Evolutionary conservation across 2,888 invertebrate genomes (phyloP).

Genomic region (Melikaiella ostensackeni): DNA sequence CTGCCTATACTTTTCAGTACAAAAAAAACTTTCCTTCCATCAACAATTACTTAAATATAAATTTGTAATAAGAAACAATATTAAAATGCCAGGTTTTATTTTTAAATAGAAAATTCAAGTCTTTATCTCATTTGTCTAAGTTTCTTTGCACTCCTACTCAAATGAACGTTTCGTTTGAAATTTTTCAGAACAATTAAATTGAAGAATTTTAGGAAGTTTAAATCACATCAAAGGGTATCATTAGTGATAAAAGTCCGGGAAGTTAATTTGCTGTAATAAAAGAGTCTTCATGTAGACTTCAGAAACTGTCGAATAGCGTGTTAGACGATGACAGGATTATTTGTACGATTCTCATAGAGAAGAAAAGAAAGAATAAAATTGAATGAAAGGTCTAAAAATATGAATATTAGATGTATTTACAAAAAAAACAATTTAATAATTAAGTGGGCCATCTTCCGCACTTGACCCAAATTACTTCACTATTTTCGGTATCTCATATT

Average conservation of each 20-base stretch:
- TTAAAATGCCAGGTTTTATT: background rate
- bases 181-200: background rate
- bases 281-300: slow-evolving; percentile 8
- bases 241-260: background rate
- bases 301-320: background rate
- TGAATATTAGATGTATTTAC: background rate
- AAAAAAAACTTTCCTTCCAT: background rate
- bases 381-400: background rate
- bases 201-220: background rate
- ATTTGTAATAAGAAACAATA: background rate
- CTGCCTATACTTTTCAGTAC: slow-evolving; percentile 3
- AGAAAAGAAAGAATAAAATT: background rate
- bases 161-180: background rate
- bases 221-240: background rate
- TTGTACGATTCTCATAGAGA: background rate
- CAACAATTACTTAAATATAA: background rate
- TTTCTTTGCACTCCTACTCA: background rate
- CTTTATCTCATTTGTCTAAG: background rate
- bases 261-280: slow-evolving; percentile 3
- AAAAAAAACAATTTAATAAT: background rate
- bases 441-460: background rate
- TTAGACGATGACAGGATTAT: background rate
- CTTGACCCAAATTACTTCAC: background rate
- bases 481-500: background rate
- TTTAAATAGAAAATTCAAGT: background rate